Percentiles rank a stretch among this genome's conserved stretches.
Conservation (phyloP, 2,797 vertebrate genomes). For the Champsocephalus gunnari region DNA sequence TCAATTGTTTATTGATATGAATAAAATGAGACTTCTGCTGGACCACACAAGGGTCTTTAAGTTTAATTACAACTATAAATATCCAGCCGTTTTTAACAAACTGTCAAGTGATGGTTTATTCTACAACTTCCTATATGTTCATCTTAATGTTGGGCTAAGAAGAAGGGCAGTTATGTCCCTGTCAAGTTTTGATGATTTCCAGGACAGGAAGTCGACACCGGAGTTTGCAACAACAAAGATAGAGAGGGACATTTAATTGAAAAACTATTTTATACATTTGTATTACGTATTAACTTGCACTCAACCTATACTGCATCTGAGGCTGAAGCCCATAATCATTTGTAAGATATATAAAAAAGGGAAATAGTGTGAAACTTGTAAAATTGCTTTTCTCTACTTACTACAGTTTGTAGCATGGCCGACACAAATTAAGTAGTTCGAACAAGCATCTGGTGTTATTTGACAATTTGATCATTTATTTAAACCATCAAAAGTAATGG, state of each 20-base stretch:
- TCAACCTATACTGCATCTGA: neutral
- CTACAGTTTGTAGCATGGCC: neutral
- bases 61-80: conserved; percentile 19
- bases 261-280: neutral
- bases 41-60: too few relatives aligned
- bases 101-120: neutral
- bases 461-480: neutral
- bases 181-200: neutral
- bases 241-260: too few relatives aligned
- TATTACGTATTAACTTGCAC: too few relatives aligned
- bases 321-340: neutral
- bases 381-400: neutral
- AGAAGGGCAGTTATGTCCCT: neutral
- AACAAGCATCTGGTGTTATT: neutral
- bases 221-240: too few relatives aligned
- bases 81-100: neutral
- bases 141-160: neutral
- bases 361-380: neutral
- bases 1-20: conserved; percentile 18
- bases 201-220: neutral
- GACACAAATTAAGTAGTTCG: neutral
- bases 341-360: neutral
- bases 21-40: conserved; percentile 4
- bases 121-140: neutral
- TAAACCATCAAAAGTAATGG: neutral